Percentiles rank a stretch among this genome's conserved stretches.
Conservation (phyloP, 2,797 vertebrate species). For the Ispidina lecontei region DNA sequence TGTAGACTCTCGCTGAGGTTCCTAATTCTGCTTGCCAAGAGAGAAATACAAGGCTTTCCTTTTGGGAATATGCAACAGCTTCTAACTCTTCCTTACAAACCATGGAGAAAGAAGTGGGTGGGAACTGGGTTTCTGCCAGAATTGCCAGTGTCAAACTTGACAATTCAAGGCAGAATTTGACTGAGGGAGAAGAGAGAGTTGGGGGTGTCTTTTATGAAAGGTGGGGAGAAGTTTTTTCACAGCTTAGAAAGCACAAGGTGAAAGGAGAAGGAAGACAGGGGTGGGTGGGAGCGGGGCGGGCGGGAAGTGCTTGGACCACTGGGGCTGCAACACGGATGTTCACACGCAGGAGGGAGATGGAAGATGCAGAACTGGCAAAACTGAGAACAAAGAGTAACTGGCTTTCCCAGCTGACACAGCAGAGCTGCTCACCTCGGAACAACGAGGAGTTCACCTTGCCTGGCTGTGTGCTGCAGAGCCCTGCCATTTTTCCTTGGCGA, state of each 20-base stretch:
- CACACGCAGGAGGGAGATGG: background rate
- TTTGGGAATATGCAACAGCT: background rate
- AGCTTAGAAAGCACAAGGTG: background rate
- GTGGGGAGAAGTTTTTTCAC: background rate
- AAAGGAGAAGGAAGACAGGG: background rate
- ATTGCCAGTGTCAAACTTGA: background rate
- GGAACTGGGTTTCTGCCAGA: background rate
- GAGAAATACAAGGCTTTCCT: background rate
- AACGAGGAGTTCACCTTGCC: background rate
- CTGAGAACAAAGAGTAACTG: background rate
- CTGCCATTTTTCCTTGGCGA: background rate
- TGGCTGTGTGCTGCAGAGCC: background rate
- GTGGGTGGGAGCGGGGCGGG: fast-evolving
- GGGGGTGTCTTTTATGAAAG: background rate
- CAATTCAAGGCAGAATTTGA: background rate
- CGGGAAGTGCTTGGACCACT: background rate
- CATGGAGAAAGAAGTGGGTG: background rate
- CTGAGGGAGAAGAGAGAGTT: background rate
- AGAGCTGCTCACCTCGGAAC: background rate
- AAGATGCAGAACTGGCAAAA: background rate
- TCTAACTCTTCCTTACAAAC: background rate
- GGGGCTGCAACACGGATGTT: background rate
- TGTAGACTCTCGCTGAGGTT: background rate
- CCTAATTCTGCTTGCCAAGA: conserved; percentile 13
- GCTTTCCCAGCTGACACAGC: background rate